Base-by-base conservation (phyloP, 1,140 invertebrate genomes). In the Drosophila ogumai region DNA sequence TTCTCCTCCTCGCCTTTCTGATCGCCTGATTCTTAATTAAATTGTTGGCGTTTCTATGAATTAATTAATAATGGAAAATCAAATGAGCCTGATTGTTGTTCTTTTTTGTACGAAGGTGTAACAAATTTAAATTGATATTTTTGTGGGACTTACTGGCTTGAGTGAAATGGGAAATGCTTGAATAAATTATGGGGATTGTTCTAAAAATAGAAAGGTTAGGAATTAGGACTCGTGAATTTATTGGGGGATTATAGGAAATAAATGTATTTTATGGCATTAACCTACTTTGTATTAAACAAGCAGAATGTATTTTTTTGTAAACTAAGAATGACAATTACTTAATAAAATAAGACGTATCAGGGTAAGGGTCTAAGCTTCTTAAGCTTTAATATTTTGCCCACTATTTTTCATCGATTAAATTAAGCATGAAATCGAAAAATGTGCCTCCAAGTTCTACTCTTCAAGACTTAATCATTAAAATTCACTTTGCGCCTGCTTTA, bases 401-500 rank as follows among this genome's bases (percentile, higher is more conserved):
- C 13, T 40, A 40, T 36, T 19, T 52, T 63, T 43, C 52, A 63
- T 56, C 36, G 50, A 76, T 75, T 77, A 59, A 77, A 68, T 56
- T 49, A 34, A 15, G 44, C 63, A 60, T 68, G 41, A 77, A 77
- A 76, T 75, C n/a, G 31, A 74, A 75, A 43, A 28, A 41, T 43
- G 28, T 38, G 15, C 32, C 28, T 60, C 44, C n/a, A 46, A 61
- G 47, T 46, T 69, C 50, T 60, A 19, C 50, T 36, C 31, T 57
- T 25, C n/a, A 54, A 38, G 40, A 54, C n/a, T 64, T 71, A 65
- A 56, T 74, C 78, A 88, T 88, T 82, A 88, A 88, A 84, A 84
- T 88, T 84, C 84, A 90, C 76, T 87, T 87, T 79, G 59, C 67
- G 76, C 59, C 75, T 73, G 75, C 67, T 84, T 87, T 84, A 84